A percentile compares a stretch with the other conserved stretches of the same genome.
phyloP scores from a whole-genome alignment of 2,797 vertebrate genomes.

The Nasua narica region DNA sequence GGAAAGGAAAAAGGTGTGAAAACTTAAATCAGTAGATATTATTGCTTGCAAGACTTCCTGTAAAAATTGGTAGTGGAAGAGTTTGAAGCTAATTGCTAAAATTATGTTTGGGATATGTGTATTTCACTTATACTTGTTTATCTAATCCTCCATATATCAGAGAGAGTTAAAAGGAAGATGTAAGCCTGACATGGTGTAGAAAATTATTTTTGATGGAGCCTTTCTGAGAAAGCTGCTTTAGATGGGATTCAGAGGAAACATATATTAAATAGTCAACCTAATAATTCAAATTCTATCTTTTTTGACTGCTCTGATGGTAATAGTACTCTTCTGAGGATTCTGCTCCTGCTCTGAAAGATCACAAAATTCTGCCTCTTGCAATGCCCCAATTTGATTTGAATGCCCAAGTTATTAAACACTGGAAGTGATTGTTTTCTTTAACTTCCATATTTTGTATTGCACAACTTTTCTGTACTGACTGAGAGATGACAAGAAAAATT shows the following conservation, averaged over 20 bases:
- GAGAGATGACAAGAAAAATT: background rate
- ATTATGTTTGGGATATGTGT: background rate
- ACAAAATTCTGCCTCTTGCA: background rate
- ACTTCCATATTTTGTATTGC: background rate
- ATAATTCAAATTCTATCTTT: background rate
- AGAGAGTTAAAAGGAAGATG: background rate
- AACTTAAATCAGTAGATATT: conserved; percentile 68
- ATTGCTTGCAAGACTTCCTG: conserved; percentile 54
- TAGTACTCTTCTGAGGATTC: background rate
- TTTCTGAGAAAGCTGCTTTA: conserved; percentile 30
- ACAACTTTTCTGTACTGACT: background rate
- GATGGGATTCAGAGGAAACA: background rate
- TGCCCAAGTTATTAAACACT: background rate
- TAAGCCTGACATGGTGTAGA: background rate
- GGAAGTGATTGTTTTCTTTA: background rate
- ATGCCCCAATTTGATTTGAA: background rate
- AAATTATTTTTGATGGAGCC: background rate
- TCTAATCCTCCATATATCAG: background rate
- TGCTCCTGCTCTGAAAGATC: background rate
- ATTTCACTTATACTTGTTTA: conserved; percentile 57
- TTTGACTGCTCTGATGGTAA: background rate
- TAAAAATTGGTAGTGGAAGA: conserved; percentile 51
- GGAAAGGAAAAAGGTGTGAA: conserved; percentile 72
- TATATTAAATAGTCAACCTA: background rate
- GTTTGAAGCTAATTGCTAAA: conserved; percentile 68